Conservation (phyloP, 2,797 vertebrate species). For the Hyperoplus lanceolatus region DNA sequence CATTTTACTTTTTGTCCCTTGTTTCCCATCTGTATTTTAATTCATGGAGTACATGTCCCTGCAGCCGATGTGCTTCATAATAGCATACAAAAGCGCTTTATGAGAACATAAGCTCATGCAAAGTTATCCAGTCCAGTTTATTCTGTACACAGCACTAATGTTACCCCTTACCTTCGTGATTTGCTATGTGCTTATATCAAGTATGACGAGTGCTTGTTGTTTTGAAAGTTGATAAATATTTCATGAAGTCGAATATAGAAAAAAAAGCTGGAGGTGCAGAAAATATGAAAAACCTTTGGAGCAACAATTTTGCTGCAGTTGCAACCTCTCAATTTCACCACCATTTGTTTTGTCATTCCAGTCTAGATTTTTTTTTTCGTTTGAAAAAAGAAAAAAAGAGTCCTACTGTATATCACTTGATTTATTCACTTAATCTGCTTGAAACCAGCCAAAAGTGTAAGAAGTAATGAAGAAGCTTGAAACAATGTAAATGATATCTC, state of each 20-base stretch:
- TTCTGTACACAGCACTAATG: not conserved
- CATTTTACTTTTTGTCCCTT: too few relatives aligned
- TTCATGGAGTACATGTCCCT: too few relatives aligned
- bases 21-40: too few relatives aligned
- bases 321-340: not conserved
- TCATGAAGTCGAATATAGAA: conserved; percentile 27
- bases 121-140: not conserved
- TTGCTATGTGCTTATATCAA: conserved; percentile 24
- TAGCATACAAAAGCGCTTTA: too few relatives aligned
- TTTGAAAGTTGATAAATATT: conserved; percentile 48
- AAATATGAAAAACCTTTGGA: conserved; percentile 23
- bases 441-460: not conserved
- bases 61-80: too few relatives aligned
- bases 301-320: not conserved
- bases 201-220: conserved; percentile 30
- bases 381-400: not conserved
- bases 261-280: conserved; percentile 26
- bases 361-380: not conserved
- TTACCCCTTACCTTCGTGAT: conserved; percentile 8
- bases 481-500: too few relatives aligned
- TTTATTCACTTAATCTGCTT: not conserved
- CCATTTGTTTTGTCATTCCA: conserved; percentile 5
- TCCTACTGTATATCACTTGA: not conserved
- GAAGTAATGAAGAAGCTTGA: too few relatives aligned
- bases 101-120: too few relatives aligned